Evolutionary conservation across 2,888 invertebrate species (phyloP).

Genomic region (Megalurothrips usitatus): DNA sequence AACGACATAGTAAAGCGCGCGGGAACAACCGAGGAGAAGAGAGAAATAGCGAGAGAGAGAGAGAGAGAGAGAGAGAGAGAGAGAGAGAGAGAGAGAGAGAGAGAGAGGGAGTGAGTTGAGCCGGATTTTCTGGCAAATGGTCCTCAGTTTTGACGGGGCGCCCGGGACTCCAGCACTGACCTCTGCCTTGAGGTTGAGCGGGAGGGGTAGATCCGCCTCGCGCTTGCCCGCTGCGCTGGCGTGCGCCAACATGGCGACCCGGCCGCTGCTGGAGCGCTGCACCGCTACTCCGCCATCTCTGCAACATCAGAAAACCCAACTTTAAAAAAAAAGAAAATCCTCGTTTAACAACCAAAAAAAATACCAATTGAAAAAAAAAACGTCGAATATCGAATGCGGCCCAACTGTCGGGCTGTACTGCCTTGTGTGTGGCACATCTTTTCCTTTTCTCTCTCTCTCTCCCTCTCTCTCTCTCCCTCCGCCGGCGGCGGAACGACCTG

Average conservation of each 20-base stretch:
- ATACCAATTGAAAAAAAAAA: neutral
- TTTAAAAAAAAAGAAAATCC: neutral
- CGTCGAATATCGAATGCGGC: neutral
- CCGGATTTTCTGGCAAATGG: too few species aligned
- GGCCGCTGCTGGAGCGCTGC: neutral
- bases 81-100: too few species aligned
- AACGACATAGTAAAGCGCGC: too few species aligned
- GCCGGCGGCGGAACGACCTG: neutral
- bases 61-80: too few species aligned
- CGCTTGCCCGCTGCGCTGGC: neutral
- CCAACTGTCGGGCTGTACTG: neutral
- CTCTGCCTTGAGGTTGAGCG: neutral
- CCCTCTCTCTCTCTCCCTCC: neutral
- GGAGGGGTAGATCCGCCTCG: neutral
- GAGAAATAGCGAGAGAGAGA: too few species aligned
- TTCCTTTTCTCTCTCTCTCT: neutral
- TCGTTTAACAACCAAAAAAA: neutral
- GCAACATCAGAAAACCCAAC: neutral
- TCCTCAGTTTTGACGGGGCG: too few species aligned
- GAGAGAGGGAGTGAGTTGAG: too few species aligned
- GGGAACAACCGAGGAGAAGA: too few species aligned
- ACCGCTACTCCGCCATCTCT: neutral
- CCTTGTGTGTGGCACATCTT: neutral
- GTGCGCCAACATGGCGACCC: neutral
- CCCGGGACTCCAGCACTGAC: too few species aligned